Percentiles rank a stretch among this genome's conserved stretches.
phyloP scores from a whole-genome alignment of 1,140 invertebrate species.

The Popillia japonica region DNA sequence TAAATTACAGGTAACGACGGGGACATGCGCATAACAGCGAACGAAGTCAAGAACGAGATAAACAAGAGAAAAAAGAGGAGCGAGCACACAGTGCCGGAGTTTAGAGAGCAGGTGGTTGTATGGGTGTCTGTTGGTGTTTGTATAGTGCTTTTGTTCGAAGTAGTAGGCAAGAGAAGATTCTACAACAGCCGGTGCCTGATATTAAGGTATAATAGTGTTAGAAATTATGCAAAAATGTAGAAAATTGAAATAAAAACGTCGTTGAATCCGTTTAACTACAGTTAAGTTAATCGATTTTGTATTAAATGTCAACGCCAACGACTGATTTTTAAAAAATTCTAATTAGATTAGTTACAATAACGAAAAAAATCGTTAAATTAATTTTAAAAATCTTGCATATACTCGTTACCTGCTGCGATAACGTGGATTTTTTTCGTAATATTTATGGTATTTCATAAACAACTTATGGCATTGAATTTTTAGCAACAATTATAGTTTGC shows the following conservation, averaged over 20 bases:
- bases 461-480: neutral
- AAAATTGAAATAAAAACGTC: neutral
- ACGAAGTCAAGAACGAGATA: neutral
- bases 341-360: neutral
- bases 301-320: conserved; percentile 17
- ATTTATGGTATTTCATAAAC: neutral
- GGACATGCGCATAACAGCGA: neutral
- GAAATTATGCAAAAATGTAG: neutral
- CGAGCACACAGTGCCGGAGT: neutral
- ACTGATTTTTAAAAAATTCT: neutral
- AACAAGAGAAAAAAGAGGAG: neutral
- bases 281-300: neutral
- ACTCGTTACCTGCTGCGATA: neutral
- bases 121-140: neutral
- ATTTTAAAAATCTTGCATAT: neutral
- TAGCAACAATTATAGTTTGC: neutral
- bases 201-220: neutral
- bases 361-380: neutral
- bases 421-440: neutral
- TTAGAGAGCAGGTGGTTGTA: conserved; percentile 17
- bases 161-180: neutral
- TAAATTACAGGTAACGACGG: neutral
- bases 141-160: conserved; percentile 10
- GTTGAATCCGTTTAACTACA: neutral
- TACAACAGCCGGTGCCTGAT: conserved; percentile 2